phyloP scores from a whole-genome alignment of 2,113 vertebrate species.

The Donacobius atricapilla region DNA sequence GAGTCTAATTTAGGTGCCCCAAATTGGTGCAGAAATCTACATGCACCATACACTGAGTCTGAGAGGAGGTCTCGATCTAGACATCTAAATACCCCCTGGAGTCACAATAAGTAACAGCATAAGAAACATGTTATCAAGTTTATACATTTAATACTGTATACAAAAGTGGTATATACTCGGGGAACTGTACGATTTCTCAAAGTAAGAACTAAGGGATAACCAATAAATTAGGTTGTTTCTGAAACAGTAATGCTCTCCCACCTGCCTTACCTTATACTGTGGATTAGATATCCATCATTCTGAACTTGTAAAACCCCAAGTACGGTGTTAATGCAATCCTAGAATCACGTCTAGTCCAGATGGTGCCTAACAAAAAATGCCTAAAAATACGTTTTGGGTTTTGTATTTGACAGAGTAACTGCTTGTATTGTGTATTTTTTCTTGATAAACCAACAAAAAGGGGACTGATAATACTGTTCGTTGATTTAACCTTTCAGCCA shows the following conservation, averaged over 20 bases:
- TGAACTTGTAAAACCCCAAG: not conserved
- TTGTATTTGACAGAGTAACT: not conserved
- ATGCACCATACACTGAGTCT: not conserved
- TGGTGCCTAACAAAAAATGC: not conserved
- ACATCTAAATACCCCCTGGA: not conserved
- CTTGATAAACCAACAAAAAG: not conserved
- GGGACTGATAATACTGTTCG: not conserved
- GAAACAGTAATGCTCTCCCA: not conserved
- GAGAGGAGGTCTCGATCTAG: not conserved
- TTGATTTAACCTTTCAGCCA: not conserved
- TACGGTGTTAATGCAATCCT: not conserved
- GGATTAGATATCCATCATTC: not conserved
- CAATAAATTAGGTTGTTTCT: not conserved
- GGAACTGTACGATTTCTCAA: not conserved
- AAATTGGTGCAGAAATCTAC: not conserved
- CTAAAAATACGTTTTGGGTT: not conserved
- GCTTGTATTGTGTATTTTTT: not conserved
- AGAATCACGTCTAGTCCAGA: not conserved
- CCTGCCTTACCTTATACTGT: not conserved
- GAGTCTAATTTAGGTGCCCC: not conserved
- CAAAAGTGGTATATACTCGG: not conserved
- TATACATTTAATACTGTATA: not conserved
- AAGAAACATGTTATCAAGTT: not conserved
- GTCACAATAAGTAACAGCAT: not conserved
- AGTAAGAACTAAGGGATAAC: not conserved